Evolutionary conservation across 2,797 vertebrate species (phyloP).

Genomic region (Tachyglossus aculeatus): DNA sequence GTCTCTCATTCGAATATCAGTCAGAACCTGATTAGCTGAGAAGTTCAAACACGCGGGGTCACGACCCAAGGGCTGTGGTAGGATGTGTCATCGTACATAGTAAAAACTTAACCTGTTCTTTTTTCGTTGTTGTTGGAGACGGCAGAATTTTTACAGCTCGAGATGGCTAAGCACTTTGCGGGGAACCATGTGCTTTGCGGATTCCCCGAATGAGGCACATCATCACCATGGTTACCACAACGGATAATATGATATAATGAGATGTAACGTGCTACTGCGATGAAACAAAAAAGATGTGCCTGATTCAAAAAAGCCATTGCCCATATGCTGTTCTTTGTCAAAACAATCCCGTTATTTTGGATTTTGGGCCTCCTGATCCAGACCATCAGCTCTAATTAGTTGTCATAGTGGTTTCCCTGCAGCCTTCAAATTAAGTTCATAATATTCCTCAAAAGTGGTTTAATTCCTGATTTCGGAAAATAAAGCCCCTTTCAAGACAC

Average conservation of each 20-base stretch:
- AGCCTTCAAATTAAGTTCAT: not conserved
- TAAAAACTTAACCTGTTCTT: not conserved
- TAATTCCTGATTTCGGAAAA: constrained; percentile 6
- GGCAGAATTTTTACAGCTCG: constrained; percentile 3
- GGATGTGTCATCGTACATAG: too few relatives aligned
- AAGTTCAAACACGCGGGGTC: too few relatives aligned
- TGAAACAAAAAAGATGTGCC: constrained; percentile 45
- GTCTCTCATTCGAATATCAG: not conserved
- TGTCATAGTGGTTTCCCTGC: not conserved
- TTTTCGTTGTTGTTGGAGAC: not conserved
- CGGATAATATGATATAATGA: constrained; percentile 50
- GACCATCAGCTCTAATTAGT: constrained; percentile 32
- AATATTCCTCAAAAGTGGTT: not conserved
- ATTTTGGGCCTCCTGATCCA: constrained; percentile 40
- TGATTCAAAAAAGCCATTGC: constrained; percentile 33
- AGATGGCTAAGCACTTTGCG: constrained; percentile 7
- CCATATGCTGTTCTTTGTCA: constrained; percentile 55
- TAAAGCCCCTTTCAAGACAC: constrained; percentile 12
- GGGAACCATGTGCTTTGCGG: constrained; percentile 14
- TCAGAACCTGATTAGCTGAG: too few relatives aligned
- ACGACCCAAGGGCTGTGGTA: too few relatives aligned
- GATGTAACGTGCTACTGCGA: constrained; percentile 43
- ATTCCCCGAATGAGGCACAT: constrained; percentile 40
- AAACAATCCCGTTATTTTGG: constrained; percentile 40
- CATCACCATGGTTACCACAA: constrained; percentile 53